Percentiles rank a stretch among this genome's conserved stretches.
Evolutionary conservation across 2,113 vertebrate genomes (phyloP).

Genomic region (Chamaea fasciata): DNA sequence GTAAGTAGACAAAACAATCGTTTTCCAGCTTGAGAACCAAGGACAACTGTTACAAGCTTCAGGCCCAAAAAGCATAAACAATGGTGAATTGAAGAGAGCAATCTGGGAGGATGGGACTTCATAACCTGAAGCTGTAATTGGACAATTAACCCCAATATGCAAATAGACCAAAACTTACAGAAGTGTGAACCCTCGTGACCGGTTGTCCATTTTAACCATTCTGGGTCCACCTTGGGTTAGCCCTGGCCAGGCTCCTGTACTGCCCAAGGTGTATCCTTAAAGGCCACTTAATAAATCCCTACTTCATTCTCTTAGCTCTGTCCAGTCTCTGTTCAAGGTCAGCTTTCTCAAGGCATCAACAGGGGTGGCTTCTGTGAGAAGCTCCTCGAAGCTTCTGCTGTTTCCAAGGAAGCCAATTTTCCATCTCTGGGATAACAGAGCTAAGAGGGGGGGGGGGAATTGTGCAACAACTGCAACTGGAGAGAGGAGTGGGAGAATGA

Average conservation of each 20-base stretch:
- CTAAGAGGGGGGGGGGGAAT: neutral
- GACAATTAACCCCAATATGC: neutral
- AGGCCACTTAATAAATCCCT: neutral
- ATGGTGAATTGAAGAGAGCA: neutral
- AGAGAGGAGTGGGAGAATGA: neutral
- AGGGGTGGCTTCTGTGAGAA: neutral
- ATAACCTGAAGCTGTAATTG: neutral
- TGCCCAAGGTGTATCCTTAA: neutral
- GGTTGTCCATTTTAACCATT: neutral
- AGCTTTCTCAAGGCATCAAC: neutral
- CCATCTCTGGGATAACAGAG: neutral
- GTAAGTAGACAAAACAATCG: neutral
- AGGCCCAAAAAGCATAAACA: neutral
- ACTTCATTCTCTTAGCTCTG: neutral
- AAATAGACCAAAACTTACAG: neutral
- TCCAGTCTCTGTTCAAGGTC: neutral
- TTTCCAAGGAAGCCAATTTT: neutral
- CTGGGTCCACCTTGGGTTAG: neutral
- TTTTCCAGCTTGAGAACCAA: neutral
- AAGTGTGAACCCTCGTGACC: neutral
- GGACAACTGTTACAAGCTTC: neutral
- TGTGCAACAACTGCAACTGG: neutral
- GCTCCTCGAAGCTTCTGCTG: fast-evolving
- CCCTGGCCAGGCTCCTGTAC: neutral
- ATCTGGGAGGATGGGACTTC: neutral